Evolutionary conservation across 2,113 vertebrate genomes (phyloP), one percentile per base, ranked within the genome.

Genomic region (Etia nguti): DNA sequence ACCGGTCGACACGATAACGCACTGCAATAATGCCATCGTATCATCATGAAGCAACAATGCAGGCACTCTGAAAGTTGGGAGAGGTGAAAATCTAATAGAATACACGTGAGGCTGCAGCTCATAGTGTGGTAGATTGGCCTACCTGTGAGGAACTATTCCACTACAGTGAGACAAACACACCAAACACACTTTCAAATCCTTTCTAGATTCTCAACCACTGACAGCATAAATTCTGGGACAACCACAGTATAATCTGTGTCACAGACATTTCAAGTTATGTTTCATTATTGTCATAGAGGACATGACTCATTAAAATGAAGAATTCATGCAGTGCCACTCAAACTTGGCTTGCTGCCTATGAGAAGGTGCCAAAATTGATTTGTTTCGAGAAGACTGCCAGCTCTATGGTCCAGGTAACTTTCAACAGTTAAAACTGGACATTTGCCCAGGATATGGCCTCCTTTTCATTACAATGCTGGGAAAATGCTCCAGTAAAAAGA

Each of bases 391-490:
- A 8, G 4, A 18, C 38, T 31, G 57, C 50, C 43, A 10, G 31
- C 31, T 24, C 56, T 2, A 22, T 2, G 26, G 18, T 29, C 59
- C 60, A 85, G 85, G 85, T 89, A 60, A 54, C 80, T 85, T 88
- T 86, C 82, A 92, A 80, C 48, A 77, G 34, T 10, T 82, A 12
- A 3, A 41, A 11, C 24, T 86, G 88, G 90, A 86, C 22, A 43
- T 56, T 4, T 88, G 85, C 89, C 90, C 82, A 83, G 80, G 86
- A 87, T 54, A 31, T 52, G 43, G 11, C 79, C 62, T 46, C 10
- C 26, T 79, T 87, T 86, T 60, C 48, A 68, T 75, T 73, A 46
- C 79, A 85, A 91, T 86, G 82, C 81, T 6, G 15, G 87, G 54
- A 87, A 91, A 88, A 62, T 10, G 20, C 24, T 75, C 29, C 29